Evolutionary conservation across 2,113 vertebrate species (phyloP).

Genomic region (Mixornis gularis): DNA sequence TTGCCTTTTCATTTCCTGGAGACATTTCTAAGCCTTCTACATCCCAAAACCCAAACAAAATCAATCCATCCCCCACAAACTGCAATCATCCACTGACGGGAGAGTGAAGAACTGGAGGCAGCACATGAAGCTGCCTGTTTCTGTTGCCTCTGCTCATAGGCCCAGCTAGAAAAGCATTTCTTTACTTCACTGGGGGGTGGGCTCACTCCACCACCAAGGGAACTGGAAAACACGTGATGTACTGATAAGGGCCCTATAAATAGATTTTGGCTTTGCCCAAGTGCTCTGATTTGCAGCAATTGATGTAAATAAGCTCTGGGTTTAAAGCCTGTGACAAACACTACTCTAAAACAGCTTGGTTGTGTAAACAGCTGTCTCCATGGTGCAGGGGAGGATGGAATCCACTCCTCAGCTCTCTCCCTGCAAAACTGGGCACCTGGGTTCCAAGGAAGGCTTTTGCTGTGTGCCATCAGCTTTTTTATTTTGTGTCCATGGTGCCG

Average conservation of each 20-base stretch:
- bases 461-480: background rate
- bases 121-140: background rate
- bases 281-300: background rate
- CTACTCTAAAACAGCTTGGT: background rate
- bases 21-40: background rate
- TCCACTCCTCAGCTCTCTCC: background rate
- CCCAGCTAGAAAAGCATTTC: background rate
- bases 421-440: background rate
- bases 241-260: background rate
- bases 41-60: constrained; percentile 7
- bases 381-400: background rate
- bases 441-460: background rate
- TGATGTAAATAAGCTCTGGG: background rate
- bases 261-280: background rate
- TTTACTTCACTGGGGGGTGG: background rate
- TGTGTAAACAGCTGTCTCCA: background rate
- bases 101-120: background rate
- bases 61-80: background rate
- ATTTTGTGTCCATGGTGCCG: background rate
- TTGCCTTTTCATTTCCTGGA: background rate
- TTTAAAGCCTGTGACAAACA: background rate
- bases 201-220: background rate
- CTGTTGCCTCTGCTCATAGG: background rate
- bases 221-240: background rate
- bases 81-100: background rate